A percentile compares a stretch with the other conserved stretches of the same genome.
Conservation (phyloP, 2,797 vertebrate species). For the Morus bassanus region DNA sequence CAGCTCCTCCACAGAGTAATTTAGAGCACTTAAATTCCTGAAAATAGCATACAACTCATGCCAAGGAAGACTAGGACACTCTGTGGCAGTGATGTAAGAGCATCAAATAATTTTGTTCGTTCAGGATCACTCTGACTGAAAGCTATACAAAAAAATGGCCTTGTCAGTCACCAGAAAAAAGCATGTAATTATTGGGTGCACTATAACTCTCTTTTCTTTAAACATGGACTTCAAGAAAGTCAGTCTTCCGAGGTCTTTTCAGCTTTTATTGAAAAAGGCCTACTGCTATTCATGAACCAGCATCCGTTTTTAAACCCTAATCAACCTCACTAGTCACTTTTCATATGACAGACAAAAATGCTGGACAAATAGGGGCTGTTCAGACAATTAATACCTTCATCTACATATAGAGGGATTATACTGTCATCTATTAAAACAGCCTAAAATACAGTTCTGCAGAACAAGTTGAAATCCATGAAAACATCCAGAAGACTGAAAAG, state of each 20-base stretch:
- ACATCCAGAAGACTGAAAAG: background rate
- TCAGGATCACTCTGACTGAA: background rate
- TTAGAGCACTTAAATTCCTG: background rate
- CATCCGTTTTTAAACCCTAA: background rate
- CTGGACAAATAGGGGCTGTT: background rate
- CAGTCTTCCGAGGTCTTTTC: background rate
- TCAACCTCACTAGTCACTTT: background rate
- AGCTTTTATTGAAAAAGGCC: background rate
- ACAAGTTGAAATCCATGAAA: background rate
- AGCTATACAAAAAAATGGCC: background rate
- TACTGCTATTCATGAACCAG: background rate
- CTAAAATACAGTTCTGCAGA: background rate
- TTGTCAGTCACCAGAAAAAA: background rate
- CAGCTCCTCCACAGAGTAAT: background rate
- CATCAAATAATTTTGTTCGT: background rate
- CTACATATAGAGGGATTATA: background rate
- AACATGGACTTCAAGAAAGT: background rate
- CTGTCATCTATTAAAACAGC: background rate
- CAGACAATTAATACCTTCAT: background rate
- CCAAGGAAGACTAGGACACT: background rate
- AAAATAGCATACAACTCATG: background rate
- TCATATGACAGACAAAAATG: background rate
- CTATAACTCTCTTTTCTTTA: background rate
- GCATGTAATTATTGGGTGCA: background rate
- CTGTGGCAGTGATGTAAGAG: rapidly evolving